Conservation (phyloP, 2,888 invertebrate genomes). For the Hemaris fuciformis region DNA sequence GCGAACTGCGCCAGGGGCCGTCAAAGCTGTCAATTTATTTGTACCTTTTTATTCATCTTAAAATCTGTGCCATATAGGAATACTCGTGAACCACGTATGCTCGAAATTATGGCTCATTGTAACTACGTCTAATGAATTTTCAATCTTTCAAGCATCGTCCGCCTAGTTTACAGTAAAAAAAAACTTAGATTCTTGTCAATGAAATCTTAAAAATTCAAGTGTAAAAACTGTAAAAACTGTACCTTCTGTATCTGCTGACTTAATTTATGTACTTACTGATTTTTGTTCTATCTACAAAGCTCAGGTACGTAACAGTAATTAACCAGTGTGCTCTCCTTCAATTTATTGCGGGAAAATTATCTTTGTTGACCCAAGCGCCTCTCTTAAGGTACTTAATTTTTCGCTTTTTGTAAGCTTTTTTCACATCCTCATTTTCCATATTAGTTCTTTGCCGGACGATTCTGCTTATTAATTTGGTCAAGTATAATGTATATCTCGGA, state of each 20-base stretch:
- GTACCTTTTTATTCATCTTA: too few species aligned
- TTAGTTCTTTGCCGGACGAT: slow-evolving; percentile 32
- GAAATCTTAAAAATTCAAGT: not conserved
- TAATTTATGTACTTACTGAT: slow-evolving; percentile 25
- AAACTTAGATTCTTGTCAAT: too few species aligned
- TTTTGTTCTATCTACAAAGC: slow-evolving; percentile 48
- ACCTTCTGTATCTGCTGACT: slow-evolving; percentile 3
- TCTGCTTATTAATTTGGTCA: slow-evolving; percentile 41
- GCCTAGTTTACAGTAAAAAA: too few species aligned
- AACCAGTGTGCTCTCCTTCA: slow-evolving; percentile 53
- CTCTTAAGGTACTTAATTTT: slow-evolving; percentile 54
- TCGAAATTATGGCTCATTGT: too few species aligned
- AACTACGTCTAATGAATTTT: too few species aligned
- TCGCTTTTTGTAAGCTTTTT: slow-evolving; percentile 53
- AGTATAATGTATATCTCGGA: slow-evolving; percentile 3
- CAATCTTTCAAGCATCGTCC: too few species aligned
- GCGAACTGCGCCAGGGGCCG: too few species aligned
- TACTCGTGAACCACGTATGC: too few species aligned
- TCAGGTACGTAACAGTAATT: slow-evolving; percentile 42
- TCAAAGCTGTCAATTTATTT: too few species aligned
- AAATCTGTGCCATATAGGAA: too few species aligned
- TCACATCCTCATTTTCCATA: slow-evolving; percentile 34
- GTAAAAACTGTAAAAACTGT: not conserved
- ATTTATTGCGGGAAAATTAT: slow-evolving; percentile 69
- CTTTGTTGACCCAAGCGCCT: slow-evolving; percentile 70